Conservation (phyloP, 92 coral and sea anemone genomes). For the Phenganax stokvisi region DNA sequence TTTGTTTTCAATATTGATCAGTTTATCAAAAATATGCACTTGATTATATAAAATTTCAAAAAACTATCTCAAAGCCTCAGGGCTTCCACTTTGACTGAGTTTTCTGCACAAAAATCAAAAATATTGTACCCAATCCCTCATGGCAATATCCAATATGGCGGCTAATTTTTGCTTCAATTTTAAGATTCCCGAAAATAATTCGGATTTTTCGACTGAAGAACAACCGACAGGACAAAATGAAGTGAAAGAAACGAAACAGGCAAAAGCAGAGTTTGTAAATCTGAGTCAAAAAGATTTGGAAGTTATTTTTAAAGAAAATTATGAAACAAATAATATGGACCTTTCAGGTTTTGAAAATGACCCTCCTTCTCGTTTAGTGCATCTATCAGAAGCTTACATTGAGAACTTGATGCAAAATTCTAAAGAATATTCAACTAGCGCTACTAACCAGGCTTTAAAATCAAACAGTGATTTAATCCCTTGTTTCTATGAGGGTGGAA, state of each 20-base stretch:
- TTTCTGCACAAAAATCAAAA: neutral
- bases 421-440: constrained; percentile 14
- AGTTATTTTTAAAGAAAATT: neutral
- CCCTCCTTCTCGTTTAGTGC: neutral
- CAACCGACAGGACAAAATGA: neutral
- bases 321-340: neutral
- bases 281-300: neutral
- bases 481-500: constrained; percentile 83
- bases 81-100: neutral
- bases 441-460: constrained; percentile 47
- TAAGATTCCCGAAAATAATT: constrained; percentile 5
- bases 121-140: neutral
- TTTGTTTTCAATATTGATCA: too few relatives aligned
- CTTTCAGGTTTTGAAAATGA: neutral
- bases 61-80: neutral
- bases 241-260: neutral
- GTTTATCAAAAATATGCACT: too few relatives aligned
- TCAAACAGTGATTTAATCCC: constrained; percentile 71
- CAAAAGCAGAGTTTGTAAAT: constrained; percentile 14
- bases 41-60: neutral
- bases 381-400: constrained; percentile 22
- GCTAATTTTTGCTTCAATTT: constrained; percentile 29
- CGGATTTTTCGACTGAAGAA: neutral
- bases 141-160: constrained; percentile 9
- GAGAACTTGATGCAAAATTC: constrained; percentile 11